Base-by-base conservation (phyloP, 2,797 vertebrate genomes). In the Sebastiscus tertius region DNA sequence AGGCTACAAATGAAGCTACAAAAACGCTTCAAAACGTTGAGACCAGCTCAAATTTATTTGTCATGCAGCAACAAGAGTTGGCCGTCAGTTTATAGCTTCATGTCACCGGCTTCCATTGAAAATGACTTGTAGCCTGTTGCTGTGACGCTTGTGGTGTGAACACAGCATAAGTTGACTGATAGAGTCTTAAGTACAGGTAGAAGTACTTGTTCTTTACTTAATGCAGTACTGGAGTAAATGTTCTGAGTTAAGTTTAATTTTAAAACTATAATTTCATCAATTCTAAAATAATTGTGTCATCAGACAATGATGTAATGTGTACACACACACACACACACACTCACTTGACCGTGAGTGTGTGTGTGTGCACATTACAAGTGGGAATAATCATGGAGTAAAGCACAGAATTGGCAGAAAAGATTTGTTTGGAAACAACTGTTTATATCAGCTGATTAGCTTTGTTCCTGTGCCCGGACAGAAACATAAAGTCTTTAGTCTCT, bases 401-500 rank as follows among this genome's bases (percentile, higher is more conserved):
- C 39, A 42, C 18, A 34, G 29, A 56, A 39, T 16, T 82, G 79
- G 65, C 72, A 68, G 42, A 56, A 26, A 63, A 60, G 12, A 1
- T 36, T 61, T 58, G 58, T 31, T 26, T 58, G 7, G 14, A 63
- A 70, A 73, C 8, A 3, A 6, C 2, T 79, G 68, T 79, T 87
- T 72, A 71, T 59, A 80, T 4, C 68, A 72, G 55, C 54, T 72
- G 65, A 81, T 81, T 42, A 42, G 6, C 39, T 42, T 42, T 42
- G 39, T 42, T 42, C 39, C 39, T 42, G 39, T 42, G 39, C 39
- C 39, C 39, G 2, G 39, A 16, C 39, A 42, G 39, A 42, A 42
- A 42, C 39, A 42, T 1, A 42, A 42, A 16, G 39, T 42, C 39
- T 42, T 16, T 16, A 42, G 14, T 42, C 14, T 16, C 39, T 42